Evolutionary conservation across 2,888 invertebrate species (phyloP), one percentile per base, ranked within the genome.

Genomic region (Sinopyrophorus schimmeli): DNA sequence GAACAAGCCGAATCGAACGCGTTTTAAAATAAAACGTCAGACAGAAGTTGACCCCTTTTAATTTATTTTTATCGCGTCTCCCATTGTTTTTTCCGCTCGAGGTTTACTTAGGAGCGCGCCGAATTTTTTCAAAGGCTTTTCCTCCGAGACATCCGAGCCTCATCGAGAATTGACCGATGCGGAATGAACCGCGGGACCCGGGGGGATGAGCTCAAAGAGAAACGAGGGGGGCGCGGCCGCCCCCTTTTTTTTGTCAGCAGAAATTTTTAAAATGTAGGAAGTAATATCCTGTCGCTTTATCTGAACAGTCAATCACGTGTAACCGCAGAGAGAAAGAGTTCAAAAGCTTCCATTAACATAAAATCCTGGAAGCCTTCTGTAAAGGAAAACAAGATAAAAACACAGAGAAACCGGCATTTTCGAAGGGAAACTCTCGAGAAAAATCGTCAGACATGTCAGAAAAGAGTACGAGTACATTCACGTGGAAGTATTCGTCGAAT

Each of bases 401-500:
- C 10, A 20, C 12, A 37, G 30, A 20, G 23, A 39, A 35, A 41
- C 26, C 41, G 31, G 30, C 15, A 41, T 47, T 47, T 31, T 51
- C n/a, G 18, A 28, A 16, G 46, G 16, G 34, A 31, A 51, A 34
- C 46, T 51, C 28, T 34, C 28, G 35, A 44, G 41, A 53, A 53
- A 53, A 46, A 49, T 53, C 46, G 46, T 53, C 26, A 32, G 37
- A 46, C 28, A 41, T 40, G 53, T 49, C 52, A 52, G 38, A 21
- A 37, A 39, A 48, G 48, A 54, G 51, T 51, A 55, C 57, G 48
- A 52, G 48, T 46, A 53, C 48, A 55, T 55, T 48, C 55, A 53
- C 51, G 51, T 51, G 49, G 49, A 55, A 49, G 57, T 54, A 47
- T 54, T 47, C 55, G 47, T 55, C 49, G 55, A 57, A 57, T 55